Conservation (phyloP, 2,888 invertebrate species). For the Ernsta delagoae region DNA sequence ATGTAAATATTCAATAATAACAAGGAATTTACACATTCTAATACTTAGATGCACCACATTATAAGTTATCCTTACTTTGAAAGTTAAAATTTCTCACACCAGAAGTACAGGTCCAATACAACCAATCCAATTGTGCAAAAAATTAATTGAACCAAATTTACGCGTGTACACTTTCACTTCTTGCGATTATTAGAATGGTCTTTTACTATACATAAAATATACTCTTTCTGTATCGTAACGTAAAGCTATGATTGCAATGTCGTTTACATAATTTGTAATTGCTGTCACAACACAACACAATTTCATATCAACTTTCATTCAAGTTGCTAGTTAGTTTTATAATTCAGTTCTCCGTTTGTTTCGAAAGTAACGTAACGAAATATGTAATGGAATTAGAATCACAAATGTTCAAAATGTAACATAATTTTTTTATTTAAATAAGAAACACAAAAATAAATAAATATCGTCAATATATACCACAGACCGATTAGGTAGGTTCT, state of each 20-base stretch:
- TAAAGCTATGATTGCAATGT: conserved; percentile 7
- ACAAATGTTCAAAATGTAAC: too few relatives aligned
- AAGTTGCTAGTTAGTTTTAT: neutral
- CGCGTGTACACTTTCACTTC: conserved; percentile 51
- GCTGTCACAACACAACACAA: conserved; percentile 5
- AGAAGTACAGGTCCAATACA: neutral
- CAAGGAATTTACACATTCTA: too few relatives aligned
- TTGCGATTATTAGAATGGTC: conserved; percentile 18
- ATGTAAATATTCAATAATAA: too few relatives aligned
- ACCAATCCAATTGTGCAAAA: neutral
- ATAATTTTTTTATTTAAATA: too few relatives aligned
- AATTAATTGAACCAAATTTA: conserved; percentile 31
- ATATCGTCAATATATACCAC: too few relatives aligned
- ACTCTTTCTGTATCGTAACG: conserved; percentile 10
- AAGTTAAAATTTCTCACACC: neutral
- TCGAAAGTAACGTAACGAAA: too few relatives aligned
- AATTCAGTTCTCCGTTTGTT: too few relatives aligned
- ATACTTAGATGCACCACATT: neutral
- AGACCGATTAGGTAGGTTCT: too few relatives aligned
- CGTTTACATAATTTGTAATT: conserved; percentile 33
- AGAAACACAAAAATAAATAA: too few relatives aligned
- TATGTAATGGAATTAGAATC: too few relatives aligned
- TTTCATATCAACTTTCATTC: conserved; percentile 19
- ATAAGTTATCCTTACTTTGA: neutral
- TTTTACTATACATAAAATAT: too few relatives aligned